Conservation (phyloP, 2,888 invertebrate species). For the Empis stercorea region DNA sequence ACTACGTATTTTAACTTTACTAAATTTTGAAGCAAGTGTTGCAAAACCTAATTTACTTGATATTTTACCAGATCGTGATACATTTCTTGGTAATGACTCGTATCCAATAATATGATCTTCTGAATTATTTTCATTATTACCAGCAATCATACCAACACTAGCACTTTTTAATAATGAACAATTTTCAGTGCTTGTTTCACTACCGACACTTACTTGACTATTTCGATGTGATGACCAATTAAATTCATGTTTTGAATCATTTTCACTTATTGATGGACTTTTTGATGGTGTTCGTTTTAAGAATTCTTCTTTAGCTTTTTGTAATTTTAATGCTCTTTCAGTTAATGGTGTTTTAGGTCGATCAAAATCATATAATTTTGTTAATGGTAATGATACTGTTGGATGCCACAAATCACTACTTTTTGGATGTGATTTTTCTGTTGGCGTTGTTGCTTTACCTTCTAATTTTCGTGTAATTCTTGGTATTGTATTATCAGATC, state of each 20-base stretch:
- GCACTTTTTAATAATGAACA: slow-evolving; percentile 52
- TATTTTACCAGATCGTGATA: slow-evolving; percentile 28
- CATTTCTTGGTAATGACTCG: slow-evolving; percentile 40
- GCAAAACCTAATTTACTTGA: slow-evolving; percentile 40
- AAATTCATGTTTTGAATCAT: slow-evolving; percentile 14
- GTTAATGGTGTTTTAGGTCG: slow-evolving; percentile 29
- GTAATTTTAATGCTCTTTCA: slow-evolving; percentile 46
- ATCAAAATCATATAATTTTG: slow-evolving; percentile 16
- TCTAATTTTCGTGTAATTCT: slow-evolving; percentile 30
- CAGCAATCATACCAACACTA: slow-evolving; percentile 61
- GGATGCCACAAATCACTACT: slow-evolving; percentile 11
- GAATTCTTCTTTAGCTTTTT: slow-evolving; percentile 61
- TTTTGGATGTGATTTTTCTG: slow-evolving; percentile 13
- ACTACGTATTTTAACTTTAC: slow-evolving; percentile 41
- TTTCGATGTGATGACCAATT: slow-evolving; percentile 23
- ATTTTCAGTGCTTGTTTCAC: slow-evolving; percentile 42
- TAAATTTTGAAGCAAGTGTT: slow-evolving; percentile 46
- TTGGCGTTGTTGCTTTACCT: slow-evolving; percentile 26
- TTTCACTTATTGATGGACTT: slow-evolving; percentile 7
- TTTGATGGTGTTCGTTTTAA: slow-evolving; percentile 33
- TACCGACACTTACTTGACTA: slow-evolving; percentile 51
- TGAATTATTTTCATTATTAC: slow-evolving; percentile 16
- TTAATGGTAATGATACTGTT: slow-evolving; percentile 17
- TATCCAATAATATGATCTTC: slow-evolving; percentile 37
- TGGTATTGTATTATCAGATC: slow-evolving; percentile 29